These are phyloP conservation scores for Apamea crenata DNA, from an alignment of 2,888 invertebrate species.

Conservation along the genomic window DNA sequence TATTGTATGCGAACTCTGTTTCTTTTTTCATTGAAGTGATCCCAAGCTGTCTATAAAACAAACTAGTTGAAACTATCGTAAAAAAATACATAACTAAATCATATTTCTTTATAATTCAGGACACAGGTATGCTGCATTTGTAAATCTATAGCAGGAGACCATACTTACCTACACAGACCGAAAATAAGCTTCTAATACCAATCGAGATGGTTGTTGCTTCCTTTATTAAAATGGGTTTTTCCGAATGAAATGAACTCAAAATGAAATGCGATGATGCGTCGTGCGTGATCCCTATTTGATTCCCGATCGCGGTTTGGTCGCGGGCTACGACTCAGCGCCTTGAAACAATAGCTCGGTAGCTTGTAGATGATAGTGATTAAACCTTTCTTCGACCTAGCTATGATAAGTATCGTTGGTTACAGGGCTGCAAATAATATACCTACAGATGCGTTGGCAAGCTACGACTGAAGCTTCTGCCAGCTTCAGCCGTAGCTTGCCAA, in stretches of 20 bases:
- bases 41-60: no score
- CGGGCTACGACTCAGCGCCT: conserved; percentile 73
- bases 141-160: neutral
- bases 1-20: neutral
- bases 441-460: no score
- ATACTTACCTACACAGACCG: no score
- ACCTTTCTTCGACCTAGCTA: neutral
- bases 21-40: neutral
- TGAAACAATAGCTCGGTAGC: conserved; percentile 62
- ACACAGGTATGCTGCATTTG: neutral
- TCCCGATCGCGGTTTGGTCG: conserved; percentile 82
- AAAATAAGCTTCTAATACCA: neutral
- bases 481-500: neutral
- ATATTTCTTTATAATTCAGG: neutral
- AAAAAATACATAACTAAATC: neutral
- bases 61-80: neutral
- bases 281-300: conserved; percentile 49
- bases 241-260: conserved; percentile 18
- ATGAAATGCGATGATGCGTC: conserved; percentile 44
- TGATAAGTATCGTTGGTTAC: no score
- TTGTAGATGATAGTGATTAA: conserved; percentile 6
- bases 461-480: no score
- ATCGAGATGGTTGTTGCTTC: neutral
- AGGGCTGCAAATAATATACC: no score
- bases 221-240: neutral